Base-by-base conservation (phyloP, 2,888 invertebrate genomes). In the Capitulum mitella region DNA sequence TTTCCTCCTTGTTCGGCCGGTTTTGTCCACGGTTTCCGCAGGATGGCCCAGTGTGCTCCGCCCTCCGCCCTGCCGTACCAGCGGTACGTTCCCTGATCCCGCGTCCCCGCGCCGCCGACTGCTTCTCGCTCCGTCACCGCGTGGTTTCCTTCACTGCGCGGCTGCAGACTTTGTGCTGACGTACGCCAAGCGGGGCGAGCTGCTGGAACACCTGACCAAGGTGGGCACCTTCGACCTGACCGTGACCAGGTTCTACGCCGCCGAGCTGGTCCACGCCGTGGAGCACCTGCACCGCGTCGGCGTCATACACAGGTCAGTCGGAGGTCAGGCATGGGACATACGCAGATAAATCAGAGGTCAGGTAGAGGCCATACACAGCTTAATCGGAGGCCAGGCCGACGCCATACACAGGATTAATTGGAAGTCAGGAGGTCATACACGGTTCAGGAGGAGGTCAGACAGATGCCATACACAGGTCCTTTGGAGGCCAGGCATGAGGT, bases 151-250 rank as follows among this genome's bases (percentile, higher is more conserved):
- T 82, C 78, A 82, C 80, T 77, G 79, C 46, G n/a, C 5, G 32
- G 77, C 74, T 74, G 5, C 81, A 90, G 89, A 97, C 88, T 98
- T 98, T 88, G 98, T 97, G 32, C 89, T 98, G 85, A 94, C 94
- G 32, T 96, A 94, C 87, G 98, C 97, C 79, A 93, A 93, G 86
- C 93, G 95, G 85, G 98, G 98, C 80, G 99, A 99, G 87, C 89
- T 99, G 80, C 87, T 97, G 83, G 92, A 93, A 82, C 93, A 95
- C 87, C 93, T 99, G 83, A 93, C 93, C 85, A 93, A 93, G 86
- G 92, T 83, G 94, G 94, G 91, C 80, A 85, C 85, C 37, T 97
- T 99, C 87, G 94, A 94, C 87, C 88, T 93, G 81, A 92, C 92
- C 82, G 94, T 94, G 86, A 93, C 95, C 8, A 90, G 91, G 85